Base-by-base conservation (phyloP, 1,140 invertebrate species). In the Hyles euphorbiae region DNA sequence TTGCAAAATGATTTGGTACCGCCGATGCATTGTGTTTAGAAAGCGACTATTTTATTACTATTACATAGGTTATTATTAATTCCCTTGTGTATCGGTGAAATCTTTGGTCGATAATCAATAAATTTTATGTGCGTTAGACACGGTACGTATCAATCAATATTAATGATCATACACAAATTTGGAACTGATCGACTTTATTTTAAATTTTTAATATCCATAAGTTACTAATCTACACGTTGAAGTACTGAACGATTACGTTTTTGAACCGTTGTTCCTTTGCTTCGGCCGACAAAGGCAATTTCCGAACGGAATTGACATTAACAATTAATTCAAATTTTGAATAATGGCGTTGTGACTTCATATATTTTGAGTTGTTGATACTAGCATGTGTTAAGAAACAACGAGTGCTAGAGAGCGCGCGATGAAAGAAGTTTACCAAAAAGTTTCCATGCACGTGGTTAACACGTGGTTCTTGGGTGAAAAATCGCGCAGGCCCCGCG, bases 391-490 rank as follows among this genome's bases (percentile, higher is more conserved):
- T 22, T 22, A 22, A 22, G 22, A 22, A 22, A 22, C 5, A 54
- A 60, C 48, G 6, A 10, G 40, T 3, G 22, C 10, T n/a, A 44
- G 10, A 47, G 12, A 44, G 44, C 36, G 8, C 46, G 56, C 64
- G 70, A 57, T 62, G 59, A 71, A 83, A 82, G 5, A 22, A 81
- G 70, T 78, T 81, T 61, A 46, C 49, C 67, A 61, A 61, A 68
- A 75, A 76, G 63, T 73, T 70, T 70, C 50, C 65, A 74, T 69
- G 70, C 82, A 82, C 83, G 79, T 86, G 83, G 61, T 52, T 60
- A 68, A 73, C 83, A 83, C 83, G 83, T 86, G 83, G 81, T 84
- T 45, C 79, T 84, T 81, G 77, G 72, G 70, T 70, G 75, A 86
- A 86, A 85, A 83, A 81, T 81, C 75, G 78, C 79, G 79, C 81